Base-by-base conservation (phyloP, 2,888 invertebrate species). In the Morinoia aosen region DNA sequence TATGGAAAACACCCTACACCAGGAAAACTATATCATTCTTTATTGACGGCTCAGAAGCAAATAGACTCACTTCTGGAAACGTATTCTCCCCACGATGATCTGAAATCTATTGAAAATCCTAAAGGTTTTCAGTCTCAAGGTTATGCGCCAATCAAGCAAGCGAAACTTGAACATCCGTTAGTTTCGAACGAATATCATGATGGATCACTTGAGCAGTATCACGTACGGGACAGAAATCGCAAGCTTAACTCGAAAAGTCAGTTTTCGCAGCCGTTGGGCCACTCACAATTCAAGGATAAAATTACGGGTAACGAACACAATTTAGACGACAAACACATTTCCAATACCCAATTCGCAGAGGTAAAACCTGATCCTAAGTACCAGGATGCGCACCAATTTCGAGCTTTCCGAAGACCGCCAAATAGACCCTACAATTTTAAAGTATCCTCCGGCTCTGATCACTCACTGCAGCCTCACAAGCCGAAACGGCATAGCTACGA, bases 41-140 rank as follows among this genome's bases (percentile, higher is more conserved):
- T 93, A n/a, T 33, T 93, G 48, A 93, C 93, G 58, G 40, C 93
- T 93, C 93, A 93, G 10, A 57, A 93, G 58, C 93, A 93, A 39
- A 93, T 93, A 93, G 57, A 33, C 16, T 93, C 93, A 10, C 93
- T 93, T 57, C 93, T 93, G 12, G 93, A 93, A 16, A 93, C 39
- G 14, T 93, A 93, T 33, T 48, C 93, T 57, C 57, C 93, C 11
- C 57, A 56, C 33, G 93, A 48, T 33, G 25, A 12, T 33, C 10
- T 93, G 7, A 56, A 57, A 48, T 48, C 93, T 57, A 40, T 48
- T 40, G 39, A 90, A 48, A 90, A 90, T 40, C 90, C 90, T 16
- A 40, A 90, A 90, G 39, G 39, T 90, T 90, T 40, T 16, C 90
- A 90, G 39, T 90, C 90, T 16, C 76, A 76, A 8, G 76, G 76